phyloP scores from a whole-genome alignment of 1,140 invertebrate genomes.

The Melipona quadrifasciata region DNA sequence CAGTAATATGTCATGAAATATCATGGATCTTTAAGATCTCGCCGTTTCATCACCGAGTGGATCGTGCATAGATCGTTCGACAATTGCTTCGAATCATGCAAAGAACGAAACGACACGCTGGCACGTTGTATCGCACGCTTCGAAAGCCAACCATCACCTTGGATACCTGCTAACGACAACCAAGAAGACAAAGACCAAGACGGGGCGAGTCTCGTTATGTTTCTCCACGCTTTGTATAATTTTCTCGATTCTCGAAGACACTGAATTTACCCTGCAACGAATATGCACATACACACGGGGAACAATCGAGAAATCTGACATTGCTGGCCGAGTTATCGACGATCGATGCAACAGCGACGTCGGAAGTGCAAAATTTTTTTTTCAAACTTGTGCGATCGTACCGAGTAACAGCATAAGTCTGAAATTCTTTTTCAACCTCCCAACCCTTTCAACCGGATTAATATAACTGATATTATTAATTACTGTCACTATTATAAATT shows the following conservation, averaged over 20 bases:
- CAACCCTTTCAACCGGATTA: too few relatives aligned
- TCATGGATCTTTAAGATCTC: background rate
- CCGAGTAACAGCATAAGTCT: too few relatives aligned
- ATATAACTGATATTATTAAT: too few relatives aligned
- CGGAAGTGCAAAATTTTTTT: too few relatives aligned
- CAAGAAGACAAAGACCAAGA: slow-evolving; percentile 3
- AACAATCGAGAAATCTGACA: slow-evolving; percentile 7
- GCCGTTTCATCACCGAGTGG: too few relatives aligned
- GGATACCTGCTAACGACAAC: background rate
- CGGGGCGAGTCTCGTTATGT: background rate
- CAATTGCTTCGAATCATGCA: background rate
- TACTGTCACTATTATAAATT: too few relatives aligned
- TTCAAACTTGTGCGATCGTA: too few relatives aligned
- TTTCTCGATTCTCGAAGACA: slow-evolving; percentile 25
- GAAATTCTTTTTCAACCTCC: too few relatives aligned
- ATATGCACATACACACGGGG: background rate
- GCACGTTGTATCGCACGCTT: background rate
- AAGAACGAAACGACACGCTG: slow-evolving; percentile 6
- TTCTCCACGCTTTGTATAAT: background rate
- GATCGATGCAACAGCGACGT: background rate
- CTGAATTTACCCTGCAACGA: slow-evolving; percentile 50
- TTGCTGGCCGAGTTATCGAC: background rate
- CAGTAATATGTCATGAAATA: too few relatives aligned
- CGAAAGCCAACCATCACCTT: background rate
- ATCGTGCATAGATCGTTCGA: slow-evolving; percentile 14